Conservation (phyloP, 2,888 invertebrate genomes). For the Crioceris asparagi region DNA sequence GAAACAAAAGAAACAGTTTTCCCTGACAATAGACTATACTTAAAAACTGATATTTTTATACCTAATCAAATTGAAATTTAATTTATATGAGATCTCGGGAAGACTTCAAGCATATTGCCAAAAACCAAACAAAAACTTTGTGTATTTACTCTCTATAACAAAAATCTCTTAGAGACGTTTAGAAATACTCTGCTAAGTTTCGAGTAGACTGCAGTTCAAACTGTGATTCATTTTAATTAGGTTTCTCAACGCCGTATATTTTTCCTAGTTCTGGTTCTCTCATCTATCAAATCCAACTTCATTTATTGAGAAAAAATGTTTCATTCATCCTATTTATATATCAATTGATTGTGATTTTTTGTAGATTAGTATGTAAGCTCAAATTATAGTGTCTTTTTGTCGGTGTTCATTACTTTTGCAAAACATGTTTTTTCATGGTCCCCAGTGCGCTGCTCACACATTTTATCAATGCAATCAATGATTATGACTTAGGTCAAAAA, state of each 20-base stretch:
- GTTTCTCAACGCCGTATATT: slow-evolving; percentile 13
- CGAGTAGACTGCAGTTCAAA: slow-evolving; percentile 33
- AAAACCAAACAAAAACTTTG: too few species aligned
- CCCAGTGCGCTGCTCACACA: too few species aligned
- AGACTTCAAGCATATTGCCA: too few species aligned
- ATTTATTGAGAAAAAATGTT: slow-evolving; percentile 1
- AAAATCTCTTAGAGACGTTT: slow-evolving; percentile 18
- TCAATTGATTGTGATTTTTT: slow-evolving; percentile 27
- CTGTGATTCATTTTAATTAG: slow-evolving; percentile 30
- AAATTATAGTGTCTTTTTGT: slow-evolving; percentile 22
- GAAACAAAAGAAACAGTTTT: too few species aligned
- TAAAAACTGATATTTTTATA: too few species aligned
- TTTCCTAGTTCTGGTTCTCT: slow-evolving; percentile 9
- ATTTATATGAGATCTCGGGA: too few species aligned
- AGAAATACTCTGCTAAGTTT: slow-evolving; percentile 18
- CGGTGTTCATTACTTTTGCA: slow-evolving; percentile 19
- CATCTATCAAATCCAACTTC: background rate
- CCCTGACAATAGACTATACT: too few species aligned
- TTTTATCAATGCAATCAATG: too few species aligned
- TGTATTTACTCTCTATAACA: too few species aligned
- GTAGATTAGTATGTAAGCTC: slow-evolving; percentile 22
- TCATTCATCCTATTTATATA: slow-evolving; percentile 7
- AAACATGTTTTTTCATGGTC: slow-evolving; percentile 9
- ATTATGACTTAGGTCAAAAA: too few species aligned
- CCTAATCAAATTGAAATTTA: too few species aligned